Percentiles rank a stretch among this genome's conserved stretches.
These are phyloP conservation scores for Ophion obscuratus DNA, from an alignment of 2,888 invertebrate species.

Conservation along the genomic window DNA sequence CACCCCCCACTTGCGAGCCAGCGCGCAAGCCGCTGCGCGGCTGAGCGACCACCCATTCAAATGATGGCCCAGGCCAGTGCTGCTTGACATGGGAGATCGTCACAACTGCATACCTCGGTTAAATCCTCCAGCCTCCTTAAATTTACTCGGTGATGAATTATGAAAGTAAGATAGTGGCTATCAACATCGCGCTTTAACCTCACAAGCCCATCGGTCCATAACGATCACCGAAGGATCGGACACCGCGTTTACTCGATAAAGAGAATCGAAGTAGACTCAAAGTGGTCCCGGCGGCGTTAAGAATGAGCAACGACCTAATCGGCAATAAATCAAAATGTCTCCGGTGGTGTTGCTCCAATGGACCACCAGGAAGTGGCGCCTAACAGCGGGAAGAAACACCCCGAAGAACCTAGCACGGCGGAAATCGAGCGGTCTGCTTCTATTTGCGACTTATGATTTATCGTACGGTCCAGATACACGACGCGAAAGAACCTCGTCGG, in stretches of 20 bases:
- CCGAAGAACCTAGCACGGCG: slow-evolving; percentile 15
- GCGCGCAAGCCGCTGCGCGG: background rate
- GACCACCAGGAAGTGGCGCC: slow-evolving; percentile 20
- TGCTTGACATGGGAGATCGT: background rate
- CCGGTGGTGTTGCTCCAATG: slow-evolving; percentile 45
- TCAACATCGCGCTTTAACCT: background rate
- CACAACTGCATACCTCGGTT: background rate
- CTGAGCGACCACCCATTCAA: background rate
- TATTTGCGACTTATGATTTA: slow-evolving; percentile 66
- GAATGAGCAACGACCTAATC: slow-evolving; percentile 55
- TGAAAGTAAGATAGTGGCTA: background rate
- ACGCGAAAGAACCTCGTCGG: slow-evolving; percentile 7
- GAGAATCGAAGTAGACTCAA: slow-evolving; percentile 14
- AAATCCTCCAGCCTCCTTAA: background rate
- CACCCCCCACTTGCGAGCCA: background rate
- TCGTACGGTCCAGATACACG: slow-evolving; percentile 38
- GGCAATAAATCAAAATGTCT: slow-evolving; percentile 62
- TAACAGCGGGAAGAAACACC: slow-evolving; percentile 20
- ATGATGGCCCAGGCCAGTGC: background rate
- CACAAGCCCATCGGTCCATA: background rate
- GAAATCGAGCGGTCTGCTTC: slow-evolving; percentile 53
- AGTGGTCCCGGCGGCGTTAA: slow-evolving; percentile 28
- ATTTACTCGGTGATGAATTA: background rate
- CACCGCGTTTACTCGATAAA: slow-evolving; percentile 15
- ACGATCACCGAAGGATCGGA: background rate